Evolutionary conservation across 1,140 invertebrate species (phyloP), one percentile per base, ranked within the genome.

Genomic region (Notospermus geniculatus): DNA sequence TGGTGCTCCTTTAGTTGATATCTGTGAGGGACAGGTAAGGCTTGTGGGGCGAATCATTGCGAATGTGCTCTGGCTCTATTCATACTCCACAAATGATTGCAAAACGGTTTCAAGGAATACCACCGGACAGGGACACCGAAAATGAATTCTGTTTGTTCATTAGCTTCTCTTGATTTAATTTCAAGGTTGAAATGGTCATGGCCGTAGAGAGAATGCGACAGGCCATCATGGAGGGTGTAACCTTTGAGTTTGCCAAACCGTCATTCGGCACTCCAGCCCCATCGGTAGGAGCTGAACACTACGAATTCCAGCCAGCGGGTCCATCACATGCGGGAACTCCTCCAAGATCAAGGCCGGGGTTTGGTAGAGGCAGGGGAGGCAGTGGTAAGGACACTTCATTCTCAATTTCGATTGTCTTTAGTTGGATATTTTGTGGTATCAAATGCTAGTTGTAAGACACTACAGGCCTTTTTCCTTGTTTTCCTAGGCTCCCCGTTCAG

Each of bases 171-270:
- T n/a, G n/a, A n/a, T n/a, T n/a, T 27, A 25, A 15, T 66, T 57
- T 25, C 54, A 23, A 92, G 71, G 87, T 92, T 62, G 90, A 92
- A 58, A 86, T 90, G 52, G 89, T 93, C 41, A 85, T 91, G 60
- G 89, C 91, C 79, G 90, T 94, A 46, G 92, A 94, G 75, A 85
- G 89, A 61, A 91, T 94, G 87, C 84, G 90, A 58, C 91, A 91
- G 76, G 91, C 92, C 1, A 89, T 93, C 68, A 82, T 93, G 45
- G 91, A 93, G 75, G 90, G 89, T 5, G 76, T 93, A 13, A 87
- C 88, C 65, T 86, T 90, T 46, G 87, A 89, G 59, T 86, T 85
- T 80, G 84, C 84, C 30, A 80, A 84, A 55, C 84, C 83, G 15
- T 64, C 73, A 13, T 59, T 77, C 17, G 23, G n/a, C 7, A 15